Conservation (phyloP, 2,888 invertebrate genomes). For the Drosophila helvetica region DNA sequence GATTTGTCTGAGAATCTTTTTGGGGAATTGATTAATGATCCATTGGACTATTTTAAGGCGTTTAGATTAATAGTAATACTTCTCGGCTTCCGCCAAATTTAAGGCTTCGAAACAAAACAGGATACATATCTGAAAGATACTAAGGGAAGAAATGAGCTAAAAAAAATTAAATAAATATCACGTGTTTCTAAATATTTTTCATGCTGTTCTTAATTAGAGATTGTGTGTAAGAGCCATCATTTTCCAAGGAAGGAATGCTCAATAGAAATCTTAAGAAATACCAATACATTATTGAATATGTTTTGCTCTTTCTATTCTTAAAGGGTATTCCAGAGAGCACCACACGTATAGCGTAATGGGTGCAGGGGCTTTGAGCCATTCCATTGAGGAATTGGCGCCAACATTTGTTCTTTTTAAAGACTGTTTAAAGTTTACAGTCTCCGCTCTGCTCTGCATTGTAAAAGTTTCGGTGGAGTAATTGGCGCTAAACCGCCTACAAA, state of each 20-base stretch:
- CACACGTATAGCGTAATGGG: background rate
- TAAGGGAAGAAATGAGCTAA: too few species aligned
- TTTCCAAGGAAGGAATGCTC: too few species aligned
- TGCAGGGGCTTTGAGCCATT: background rate
- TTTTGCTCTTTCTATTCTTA: too few species aligned
- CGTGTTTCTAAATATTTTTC: too few species aligned
- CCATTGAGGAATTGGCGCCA: conserved; percentile 64
- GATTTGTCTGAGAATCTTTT: background rate
- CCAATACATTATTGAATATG: too few species aligned
- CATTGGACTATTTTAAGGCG: background rate
- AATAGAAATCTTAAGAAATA: too few species aligned
- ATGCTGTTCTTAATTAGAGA: too few species aligned
- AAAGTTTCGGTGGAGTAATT: conserved; percentile 71
- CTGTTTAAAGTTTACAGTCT: conserved; percentile 57
- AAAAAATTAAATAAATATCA: too few species aligned
- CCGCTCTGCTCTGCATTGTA: conserved; percentile 32
- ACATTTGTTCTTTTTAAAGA: conserved; percentile 67
- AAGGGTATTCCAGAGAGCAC: conserved; percentile 4
- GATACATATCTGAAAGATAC: too few species aligned
- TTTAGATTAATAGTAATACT: background rate
- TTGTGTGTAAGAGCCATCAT: too few species aligned
- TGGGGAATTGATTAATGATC: background rate
- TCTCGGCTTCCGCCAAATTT: background rate
- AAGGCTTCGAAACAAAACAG: background rate
- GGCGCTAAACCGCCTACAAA: conserved; percentile 81